Percentiles rank a stretch among this genome's conserved stretches.
These are phyloP conservation scores for Chrysoperla carnea DNA, from an alignment of 1,140 invertebrate species.

Conservation along the genomic window DNA sequence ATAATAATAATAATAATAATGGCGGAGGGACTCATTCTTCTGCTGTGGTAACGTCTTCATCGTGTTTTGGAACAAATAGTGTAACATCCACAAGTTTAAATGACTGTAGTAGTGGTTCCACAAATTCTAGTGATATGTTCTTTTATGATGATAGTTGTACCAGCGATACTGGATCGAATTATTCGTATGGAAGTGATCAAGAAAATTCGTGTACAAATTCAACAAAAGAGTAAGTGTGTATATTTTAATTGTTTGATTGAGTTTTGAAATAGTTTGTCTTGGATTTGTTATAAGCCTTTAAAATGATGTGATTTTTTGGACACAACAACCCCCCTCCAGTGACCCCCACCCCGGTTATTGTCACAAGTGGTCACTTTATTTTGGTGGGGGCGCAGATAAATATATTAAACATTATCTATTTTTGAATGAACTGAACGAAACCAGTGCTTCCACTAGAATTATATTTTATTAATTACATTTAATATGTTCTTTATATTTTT, in stretches of 20 bases:
- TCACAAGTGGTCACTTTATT: no score
- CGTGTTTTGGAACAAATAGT: no score
- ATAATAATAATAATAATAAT: slow-evolving; percentile 4
- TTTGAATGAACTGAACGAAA: no score
- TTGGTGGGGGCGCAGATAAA: no score
- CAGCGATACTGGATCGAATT: slow-evolving; percentile 28
- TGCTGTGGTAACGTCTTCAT: no score
- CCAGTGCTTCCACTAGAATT: neutral
- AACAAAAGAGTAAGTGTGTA: slow-evolving; percentile 21
- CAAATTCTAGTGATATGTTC: slow-evolving; percentile 26
- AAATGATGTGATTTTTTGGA: no score
- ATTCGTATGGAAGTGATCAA: slow-evolving; percentile 33
- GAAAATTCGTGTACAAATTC: slow-evolving; percentile 26
- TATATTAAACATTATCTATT: no score
- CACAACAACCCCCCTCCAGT: no score
- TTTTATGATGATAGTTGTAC: slow-evolving; percentile 31
- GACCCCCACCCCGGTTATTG: no score
- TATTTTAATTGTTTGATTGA: no score
- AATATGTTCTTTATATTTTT: neutral
- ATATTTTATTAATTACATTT: neutral
- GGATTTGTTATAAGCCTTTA: no score
- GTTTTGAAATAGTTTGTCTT: no score
- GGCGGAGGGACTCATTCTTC: slow-evolving; percentile 8
- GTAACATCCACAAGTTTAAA: slow-evolving; percentile 1
- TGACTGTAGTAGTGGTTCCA: slow-evolving; percentile 15